Evolutionary conservation across 2,113 vertebrate species (phyloP), one percentile per base, ranked within the genome.

Genomic region (Myotis yumanensis): DNA sequence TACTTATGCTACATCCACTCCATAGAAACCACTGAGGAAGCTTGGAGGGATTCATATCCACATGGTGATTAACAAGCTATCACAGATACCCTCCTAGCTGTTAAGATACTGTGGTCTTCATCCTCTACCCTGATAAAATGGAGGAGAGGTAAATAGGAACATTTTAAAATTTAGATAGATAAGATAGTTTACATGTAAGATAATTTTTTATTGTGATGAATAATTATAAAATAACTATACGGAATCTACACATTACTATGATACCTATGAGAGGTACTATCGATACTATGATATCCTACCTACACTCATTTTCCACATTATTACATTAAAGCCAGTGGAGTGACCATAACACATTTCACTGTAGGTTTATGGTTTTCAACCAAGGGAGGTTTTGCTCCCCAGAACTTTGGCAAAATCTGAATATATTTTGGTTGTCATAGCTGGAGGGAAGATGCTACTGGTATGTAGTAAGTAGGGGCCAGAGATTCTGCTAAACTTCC

Each of bases 221-320:
- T 32, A 93, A 64, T 73, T 86, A 54, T 77, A 57, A 86, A 91
- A 79, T 76, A 62, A 57, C 52, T 69, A n/a, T 59, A 76, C 81
- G 16, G 37, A 69, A 76, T 40, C 28, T 62, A 20, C 11, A n/a
- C n/a, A 89, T 87, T 37, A 48, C 66, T 91, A 16, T 72, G 30
- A 35, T 82, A 48, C 16, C 52, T 48, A 10, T 81, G 37, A 90
- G 40, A 90, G 51, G 4, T 59, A 81, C 32, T n/a, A 20, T 81
- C 17, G 30, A n/a, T 62, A 46, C 15, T 28, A 6, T 25, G 35
- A 79, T 59, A 75, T 25, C 3, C 80, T 48, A 32, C 40, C 51
- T 66, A 0, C 40, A 40, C 35, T 48, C 15, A 71, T 40, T 64
- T 90, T 75, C 18, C 57, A 37, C 4, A 62, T 40, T 68, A 35